Base-by-base conservation (phyloP, 2,888 invertebrate species). In the Lepas anatifera region DNA sequence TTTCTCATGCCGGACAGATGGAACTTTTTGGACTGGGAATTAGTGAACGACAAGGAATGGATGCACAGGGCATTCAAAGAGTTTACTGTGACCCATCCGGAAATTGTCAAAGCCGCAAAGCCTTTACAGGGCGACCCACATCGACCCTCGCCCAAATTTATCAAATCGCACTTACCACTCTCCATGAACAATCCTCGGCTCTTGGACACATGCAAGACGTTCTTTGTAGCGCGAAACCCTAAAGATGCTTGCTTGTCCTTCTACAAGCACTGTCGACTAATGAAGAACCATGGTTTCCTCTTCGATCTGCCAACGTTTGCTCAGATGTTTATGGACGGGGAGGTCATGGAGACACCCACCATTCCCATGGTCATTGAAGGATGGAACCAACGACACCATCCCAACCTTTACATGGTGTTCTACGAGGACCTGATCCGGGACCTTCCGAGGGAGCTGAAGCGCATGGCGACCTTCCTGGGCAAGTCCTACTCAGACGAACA, bases 121-220 rank as follows among this genome's bases (percentile, higher is more conserved):
- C 52, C 52, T 16, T 4, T 52, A 6, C 16, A 29, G 1, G 52
- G 50, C 35, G 63, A 63, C 35, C 63, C 63, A 6, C 16, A 63
- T 22, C 63, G 58, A 77, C 73, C 79, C 3, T 83, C 83, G 0
- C 85, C 83, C 2, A 80, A 88, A 73, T 87, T 85, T 74, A 83
- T 88, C 68, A 88, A 90, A 78, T 88, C 90, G 0, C 92, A 92
- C 78, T 83, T 92, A 73, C 90, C 92, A 0, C 84, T 90, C 35
- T 63, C 35, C 22, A 63, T 63, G 63, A 63, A 63, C 63, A 63
- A 63, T 18, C 63, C 63, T 22, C 22, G n/a, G 2, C 63, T 63
- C 13, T 35, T 63, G 22, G 32, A 63, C 35, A 63, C 63, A 22
- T 63, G 63, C 35, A 63, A 63, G 29, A 35, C 35, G 35, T 35